Percentiles rank a stretch among this genome's conserved stretches.
These are phyloP conservation scores for Rhyacophila brunnea DNA, from an alignment of 1,140 invertebrate genomes.

Conservation along the genomic window DNA sequence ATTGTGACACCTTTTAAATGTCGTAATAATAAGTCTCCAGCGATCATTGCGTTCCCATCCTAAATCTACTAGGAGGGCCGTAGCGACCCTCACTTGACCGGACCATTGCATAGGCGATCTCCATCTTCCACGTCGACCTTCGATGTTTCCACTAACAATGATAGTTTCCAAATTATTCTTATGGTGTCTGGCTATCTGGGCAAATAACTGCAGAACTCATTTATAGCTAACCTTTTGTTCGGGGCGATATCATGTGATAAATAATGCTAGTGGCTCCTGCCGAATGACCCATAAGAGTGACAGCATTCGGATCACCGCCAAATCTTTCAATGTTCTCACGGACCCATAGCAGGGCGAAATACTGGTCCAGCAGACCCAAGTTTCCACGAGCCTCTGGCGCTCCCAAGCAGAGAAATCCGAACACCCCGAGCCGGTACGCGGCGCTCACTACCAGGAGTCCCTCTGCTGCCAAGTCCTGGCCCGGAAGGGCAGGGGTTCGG, in stretches of 20 bases:
- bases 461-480: conserved; percentile 65
- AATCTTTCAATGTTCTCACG: conserved; percentile 67
- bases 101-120: no score
- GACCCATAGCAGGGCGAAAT: conserved; percentile 70
- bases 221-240: conserved; percentile 53
- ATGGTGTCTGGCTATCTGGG: no score
- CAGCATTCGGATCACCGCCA: conserved; percentile 66
- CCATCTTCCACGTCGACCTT: no score
- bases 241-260: conserved; percentile 61
- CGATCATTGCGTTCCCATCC: no score
- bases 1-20: no score
- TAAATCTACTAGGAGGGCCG: no score
- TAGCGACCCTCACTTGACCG: no score
- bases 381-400: conserved; percentile 61
- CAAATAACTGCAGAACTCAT: no score
- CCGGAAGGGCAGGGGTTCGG: conserved; percentile 48
- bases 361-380: conserved; percentile 70
- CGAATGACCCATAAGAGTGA: conserved; percentile 72
- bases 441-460: conserved; percentile 64
- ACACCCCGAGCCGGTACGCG: conserved; percentile 63
- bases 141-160: no score
- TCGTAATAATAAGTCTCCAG: no score
- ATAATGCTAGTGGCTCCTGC: conserved; percentile 62
- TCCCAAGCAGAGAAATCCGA: conserved; percentile 70
- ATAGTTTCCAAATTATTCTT: no score